phyloP scores from a whole-genome alignment of 2,113 vertebrate species.

The Dicrurus megarhynchus region DNA sequence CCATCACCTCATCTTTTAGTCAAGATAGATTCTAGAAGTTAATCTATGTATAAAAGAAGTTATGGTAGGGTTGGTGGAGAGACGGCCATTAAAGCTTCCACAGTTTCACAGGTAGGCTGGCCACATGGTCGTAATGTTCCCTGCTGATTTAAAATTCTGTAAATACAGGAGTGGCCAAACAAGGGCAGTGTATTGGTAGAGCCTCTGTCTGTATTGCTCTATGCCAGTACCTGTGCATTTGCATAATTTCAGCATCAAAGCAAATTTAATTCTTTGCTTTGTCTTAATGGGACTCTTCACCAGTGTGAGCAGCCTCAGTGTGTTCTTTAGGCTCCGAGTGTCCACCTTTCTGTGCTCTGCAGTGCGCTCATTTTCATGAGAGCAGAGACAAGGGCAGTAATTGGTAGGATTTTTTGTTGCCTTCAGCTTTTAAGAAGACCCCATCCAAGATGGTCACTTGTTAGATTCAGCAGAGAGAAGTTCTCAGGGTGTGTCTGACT shows the following conservation, averaged over 20 bases:
- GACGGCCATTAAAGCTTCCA: fast-evolving
- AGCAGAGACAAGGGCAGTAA: not conserved
- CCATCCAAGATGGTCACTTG: fast-evolving
- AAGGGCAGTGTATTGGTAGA: not conserved
- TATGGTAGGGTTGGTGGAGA: not conserved
- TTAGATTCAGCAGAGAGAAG: not conserved
- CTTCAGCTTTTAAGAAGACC: not conserved
- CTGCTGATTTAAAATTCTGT: not conserved
- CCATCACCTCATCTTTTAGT: not conserved
- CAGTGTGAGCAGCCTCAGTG: not conserved
- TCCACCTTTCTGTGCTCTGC: not conserved
- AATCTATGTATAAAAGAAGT: not conserved
- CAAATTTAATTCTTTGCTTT: not conserved
- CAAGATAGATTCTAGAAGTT: not conserved
- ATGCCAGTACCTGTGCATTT: not conserved
- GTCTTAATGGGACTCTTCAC: not conserved
- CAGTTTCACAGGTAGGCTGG: not conserved
- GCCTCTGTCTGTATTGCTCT: not conserved
- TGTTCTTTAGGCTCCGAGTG: not conserved
- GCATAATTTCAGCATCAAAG: not conserved
- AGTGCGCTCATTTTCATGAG: not conserved
- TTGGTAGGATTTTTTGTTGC: not conserved
- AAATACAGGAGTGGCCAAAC: not conserved
- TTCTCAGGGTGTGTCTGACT: not conserved
- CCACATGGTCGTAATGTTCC: fast-evolving